These are phyloP conservation scores for Parochlus steinenii DNA, from an alignment of 2,888 invertebrate genomes.

Conservation along the genomic window DNA sequence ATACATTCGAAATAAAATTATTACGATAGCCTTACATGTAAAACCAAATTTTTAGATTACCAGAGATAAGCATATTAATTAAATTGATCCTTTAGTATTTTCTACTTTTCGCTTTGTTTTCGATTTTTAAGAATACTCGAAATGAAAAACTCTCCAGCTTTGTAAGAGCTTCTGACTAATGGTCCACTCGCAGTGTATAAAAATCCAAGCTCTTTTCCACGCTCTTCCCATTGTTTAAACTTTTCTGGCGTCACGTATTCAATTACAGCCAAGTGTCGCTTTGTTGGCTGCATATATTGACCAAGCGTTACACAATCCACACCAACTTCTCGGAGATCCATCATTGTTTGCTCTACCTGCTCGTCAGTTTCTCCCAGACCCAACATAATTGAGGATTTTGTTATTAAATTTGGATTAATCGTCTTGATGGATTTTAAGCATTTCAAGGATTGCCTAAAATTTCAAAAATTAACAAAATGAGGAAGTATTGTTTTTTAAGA, in stretches of 20 bases:
- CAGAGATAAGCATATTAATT: no score
- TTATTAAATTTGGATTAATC: conserved; percentile 64
- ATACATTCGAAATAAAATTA: no score
- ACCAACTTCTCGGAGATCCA: conserved; percentile 59
- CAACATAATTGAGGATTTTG: conserved; percentile 97
- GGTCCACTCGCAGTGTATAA: conserved; percentile 96
- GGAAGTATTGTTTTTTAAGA: conserved; percentile 12
- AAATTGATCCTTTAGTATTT: no score
- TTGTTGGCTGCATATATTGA: conserved; percentile 99
- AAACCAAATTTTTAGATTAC: no score
- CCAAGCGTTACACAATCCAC: conserved; percentile 96
- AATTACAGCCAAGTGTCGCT: conserved; percentile 78
- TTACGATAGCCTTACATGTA: no score
- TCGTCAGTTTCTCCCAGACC: conserved; percentile 84
- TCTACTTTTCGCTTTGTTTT: no score
- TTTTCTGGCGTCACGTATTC: conserved; percentile 96
- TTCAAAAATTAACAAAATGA: no score
- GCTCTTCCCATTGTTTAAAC: conserved; percentile 70
- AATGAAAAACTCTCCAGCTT: conserved; percentile 93
- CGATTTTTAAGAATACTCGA: conserved; percentile 56
- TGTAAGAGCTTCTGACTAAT: conserved; percentile 88
- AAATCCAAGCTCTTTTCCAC: conserved; percentile 77
- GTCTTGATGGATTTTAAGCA: conserved; percentile 72
- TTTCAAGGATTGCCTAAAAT: conserved; percentile 60
- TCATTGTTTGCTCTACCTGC: conserved; percentile 72